A percentile compares a stretch with the other conserved stretches of the same genome.
Conservation (phyloP, 2,113 vertebrate genomes). For the Microtus ochrogaster region DNA sequence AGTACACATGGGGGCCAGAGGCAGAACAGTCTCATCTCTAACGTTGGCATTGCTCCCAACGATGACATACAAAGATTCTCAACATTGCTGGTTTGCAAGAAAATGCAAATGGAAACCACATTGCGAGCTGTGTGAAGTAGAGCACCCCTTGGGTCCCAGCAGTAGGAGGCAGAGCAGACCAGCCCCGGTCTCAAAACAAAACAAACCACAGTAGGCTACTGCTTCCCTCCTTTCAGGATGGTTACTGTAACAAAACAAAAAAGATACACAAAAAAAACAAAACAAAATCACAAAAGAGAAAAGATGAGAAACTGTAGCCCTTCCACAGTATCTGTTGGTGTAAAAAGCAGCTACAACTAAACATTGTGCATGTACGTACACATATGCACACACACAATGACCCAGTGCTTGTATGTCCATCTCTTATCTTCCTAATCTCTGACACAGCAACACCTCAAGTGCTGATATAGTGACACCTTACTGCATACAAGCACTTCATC, state of each 20-base stretch:
- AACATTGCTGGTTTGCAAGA: neutral
- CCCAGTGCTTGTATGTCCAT: neutral
- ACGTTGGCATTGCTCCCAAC: neutral
- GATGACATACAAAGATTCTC: neutral
- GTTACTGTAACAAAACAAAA: neutral
- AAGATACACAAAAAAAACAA: no score
- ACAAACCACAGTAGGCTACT: no score
- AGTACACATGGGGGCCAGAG: neutral
- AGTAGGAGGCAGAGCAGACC: neutral
- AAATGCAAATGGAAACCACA: neutral
- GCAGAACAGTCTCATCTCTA: neutral
- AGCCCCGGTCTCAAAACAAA: neutral
- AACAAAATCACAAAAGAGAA: neutral
- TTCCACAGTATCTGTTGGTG: neutral
- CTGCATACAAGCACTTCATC: neutral
- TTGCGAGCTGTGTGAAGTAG: neutral
- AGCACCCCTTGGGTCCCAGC: neutral
- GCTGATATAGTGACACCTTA: no score
- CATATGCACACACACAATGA: neutral
- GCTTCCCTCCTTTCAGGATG: neutral
- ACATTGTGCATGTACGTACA: no score
- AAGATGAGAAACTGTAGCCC: neutral
- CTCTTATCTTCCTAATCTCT: neutral
- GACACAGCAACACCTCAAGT: neutral
- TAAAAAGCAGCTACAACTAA: neutral